phyloP scores from a whole-genome alignment of 2,888 invertebrate species.

The Drosophila bunnanda region DNA sequence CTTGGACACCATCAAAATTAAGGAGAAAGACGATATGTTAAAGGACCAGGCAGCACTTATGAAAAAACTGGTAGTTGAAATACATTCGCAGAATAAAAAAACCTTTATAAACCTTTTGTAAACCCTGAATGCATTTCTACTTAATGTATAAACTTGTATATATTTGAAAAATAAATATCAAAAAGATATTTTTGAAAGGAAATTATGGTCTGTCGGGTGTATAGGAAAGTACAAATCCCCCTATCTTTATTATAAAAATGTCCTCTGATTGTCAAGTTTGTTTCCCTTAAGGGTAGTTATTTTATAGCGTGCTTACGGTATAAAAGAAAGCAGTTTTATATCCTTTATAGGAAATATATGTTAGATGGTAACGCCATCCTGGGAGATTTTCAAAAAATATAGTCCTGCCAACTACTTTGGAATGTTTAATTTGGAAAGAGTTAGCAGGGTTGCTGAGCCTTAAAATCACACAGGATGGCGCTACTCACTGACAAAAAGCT shows the following conservation, averaged over 20 bases:
- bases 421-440: neutral
- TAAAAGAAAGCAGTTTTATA: no score
- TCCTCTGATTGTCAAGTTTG: no score
- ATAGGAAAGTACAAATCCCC: no score
- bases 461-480: neutral
- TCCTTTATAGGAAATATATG: neutral
- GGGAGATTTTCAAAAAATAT: neutral
- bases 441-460: neutral
- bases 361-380: neutral
- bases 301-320: no score
- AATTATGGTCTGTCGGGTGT: no score
- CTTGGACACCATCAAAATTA: neutral
- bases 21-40: constrained; percentile 11
- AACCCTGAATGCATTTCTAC: no score
- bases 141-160: no score
- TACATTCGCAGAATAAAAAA: neutral
- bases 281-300: no score
- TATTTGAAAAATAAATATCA: no score
- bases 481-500: neutral
- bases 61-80: neutral
- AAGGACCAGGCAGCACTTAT: neutral
- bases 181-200: no score
- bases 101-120: no score
- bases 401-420: neutral
- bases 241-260: no score